Percentiles rank a stretch among this genome's conserved stretches.
Evolutionary conservation across 2,113 vertebrate species (phyloP).

Genomic region (Hippocampus mohnikei): DNA sequence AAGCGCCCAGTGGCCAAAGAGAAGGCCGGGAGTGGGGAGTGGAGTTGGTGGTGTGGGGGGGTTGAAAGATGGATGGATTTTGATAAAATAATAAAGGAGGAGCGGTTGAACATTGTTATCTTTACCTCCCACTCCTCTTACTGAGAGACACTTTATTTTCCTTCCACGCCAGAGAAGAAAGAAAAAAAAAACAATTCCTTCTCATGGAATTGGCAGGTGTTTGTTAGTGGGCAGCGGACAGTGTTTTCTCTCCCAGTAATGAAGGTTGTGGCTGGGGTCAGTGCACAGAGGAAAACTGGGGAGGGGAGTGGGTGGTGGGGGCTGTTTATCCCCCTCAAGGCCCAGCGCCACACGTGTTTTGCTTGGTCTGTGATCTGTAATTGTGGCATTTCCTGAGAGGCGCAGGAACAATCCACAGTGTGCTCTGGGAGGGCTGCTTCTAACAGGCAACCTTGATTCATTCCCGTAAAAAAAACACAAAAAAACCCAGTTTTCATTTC

Average conservation of each 20-base stretch:
- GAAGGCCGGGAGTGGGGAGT: slow-evolving; percentile 46
- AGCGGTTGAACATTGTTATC: slow-evolving; percentile 23
- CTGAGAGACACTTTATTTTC: slow-evolving; percentile 72
- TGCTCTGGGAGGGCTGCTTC: slow-evolving; percentile 60
- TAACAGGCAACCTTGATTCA: slow-evolving; percentile 37
- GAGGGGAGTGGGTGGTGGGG: slow-evolving; percentile 62
- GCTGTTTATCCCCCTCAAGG: slow-evolving; percentile 76
- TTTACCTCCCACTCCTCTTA: slow-evolving; percentile 54
- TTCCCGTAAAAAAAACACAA: slow-evolving; percentile 26
- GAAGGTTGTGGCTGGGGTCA: slow-evolving; percentile 77
- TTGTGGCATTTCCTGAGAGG: slow-evolving; percentile 79
- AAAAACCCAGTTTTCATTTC: slow-evolving; percentile 1
- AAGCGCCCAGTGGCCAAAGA: slow-evolving; percentile 75
- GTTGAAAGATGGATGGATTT: slow-evolving; percentile 28
- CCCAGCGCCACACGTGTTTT: slow-evolving; percentile 74
- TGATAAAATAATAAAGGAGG: slow-evolving; percentile 3
- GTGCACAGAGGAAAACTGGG: slow-evolving; percentile 55
- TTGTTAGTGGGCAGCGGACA: slow-evolving; percentile 85
- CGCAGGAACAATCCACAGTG: slow-evolving; percentile 74
- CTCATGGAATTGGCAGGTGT: slow-evolving; percentile 75
- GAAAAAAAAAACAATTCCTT: slow-evolving; percentile 79
- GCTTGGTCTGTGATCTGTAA: slow-evolving; percentile 80
- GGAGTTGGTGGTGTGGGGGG: background rate
- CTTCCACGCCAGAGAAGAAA: slow-evolving; percentile 28
- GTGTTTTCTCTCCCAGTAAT: slow-evolving; percentile 78